These are phyloP conservation scores for Orthosia gracilis DNA, from an alignment of 2,888 invertebrate genomes.

Conservation along the genomic window DNA sequence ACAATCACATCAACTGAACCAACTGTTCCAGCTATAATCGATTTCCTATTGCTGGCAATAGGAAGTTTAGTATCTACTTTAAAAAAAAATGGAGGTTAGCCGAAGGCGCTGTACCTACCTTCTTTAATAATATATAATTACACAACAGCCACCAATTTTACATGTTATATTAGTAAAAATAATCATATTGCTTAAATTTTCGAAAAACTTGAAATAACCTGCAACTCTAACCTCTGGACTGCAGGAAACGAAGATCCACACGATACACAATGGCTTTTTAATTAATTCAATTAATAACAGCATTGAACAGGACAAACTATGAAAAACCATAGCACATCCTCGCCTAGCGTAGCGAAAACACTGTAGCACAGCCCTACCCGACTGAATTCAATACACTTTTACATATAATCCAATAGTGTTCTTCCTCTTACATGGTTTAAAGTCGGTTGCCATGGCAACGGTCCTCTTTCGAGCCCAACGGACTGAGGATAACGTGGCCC, in stretches of 20 bases:
- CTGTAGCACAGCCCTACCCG: constrained; percentile 2
- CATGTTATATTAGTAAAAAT: too few species aligned
- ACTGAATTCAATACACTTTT: constrained; percentile 59
- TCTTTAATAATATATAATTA: neutral
- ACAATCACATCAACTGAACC: neutral
- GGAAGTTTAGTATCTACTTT: too few species aligned
- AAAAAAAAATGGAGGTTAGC: too few species aligned
- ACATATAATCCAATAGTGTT: constrained; percentile 62
- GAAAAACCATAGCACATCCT: neutral
- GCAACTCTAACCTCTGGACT: too few species aligned
- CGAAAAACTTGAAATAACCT: too few species aligned
- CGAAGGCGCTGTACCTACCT: neutral
- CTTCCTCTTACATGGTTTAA: constrained; percentile 59
- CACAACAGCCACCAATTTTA: neutral
- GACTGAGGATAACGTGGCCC: constrained; percentile 50
- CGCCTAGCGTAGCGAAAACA: constrained; percentile 4
- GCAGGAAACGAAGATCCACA: neutral
- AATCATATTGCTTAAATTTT: too few species aligned
- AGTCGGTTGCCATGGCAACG: constrained; percentile 63
- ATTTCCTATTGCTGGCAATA: neutral
- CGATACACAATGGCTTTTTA: too few species aligned
- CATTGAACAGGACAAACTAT: neutral
- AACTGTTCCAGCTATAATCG: neutral
- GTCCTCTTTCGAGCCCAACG: constrained; percentile 59
- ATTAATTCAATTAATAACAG: too few species aligned